Percentiles rank a stretch among this genome's conserved stretches.
These are phyloP conservation scores for Nemurella pictetii DNA, from an alignment of 2,888 invertebrate species.

Conservation along the genomic window DNA sequence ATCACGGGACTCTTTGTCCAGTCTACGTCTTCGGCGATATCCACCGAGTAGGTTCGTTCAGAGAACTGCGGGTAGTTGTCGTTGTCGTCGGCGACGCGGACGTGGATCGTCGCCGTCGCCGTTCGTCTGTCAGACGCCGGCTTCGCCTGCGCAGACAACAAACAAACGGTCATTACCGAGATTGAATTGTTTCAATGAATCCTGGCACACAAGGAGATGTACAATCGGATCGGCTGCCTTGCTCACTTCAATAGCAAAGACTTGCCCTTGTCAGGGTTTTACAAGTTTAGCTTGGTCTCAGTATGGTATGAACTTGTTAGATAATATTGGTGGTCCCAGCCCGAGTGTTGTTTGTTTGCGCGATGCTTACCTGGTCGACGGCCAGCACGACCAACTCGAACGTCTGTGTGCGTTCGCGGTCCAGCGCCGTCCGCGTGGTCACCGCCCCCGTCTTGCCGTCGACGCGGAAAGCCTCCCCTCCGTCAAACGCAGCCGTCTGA, in stretches of 20 bases:
- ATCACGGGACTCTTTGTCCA: slow-evolving; percentile 83
- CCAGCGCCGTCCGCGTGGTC: slow-evolving; percentile 76
- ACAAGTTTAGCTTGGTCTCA: too few species aligned
- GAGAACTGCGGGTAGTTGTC: slow-evolving; percentile 94
- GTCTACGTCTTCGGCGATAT: slow-evolving; percentile 86
- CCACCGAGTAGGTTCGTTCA: slow-evolving; percentile 84
- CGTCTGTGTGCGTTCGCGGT: slow-evolving; percentile 83
- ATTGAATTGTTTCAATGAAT: too few species aligned
- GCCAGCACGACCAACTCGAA: slow-evolving; percentile 86
- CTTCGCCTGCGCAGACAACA: neutral
- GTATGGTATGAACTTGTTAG: too few species aligned
- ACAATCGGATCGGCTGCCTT: too few species aligned
- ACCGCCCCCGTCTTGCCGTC: slow-evolving; percentile 85
- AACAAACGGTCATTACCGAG: neutral
- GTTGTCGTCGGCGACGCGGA: slow-evolving; percentile 84
- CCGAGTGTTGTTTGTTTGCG: too few species aligned
- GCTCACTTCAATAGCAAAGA: too few species aligned
- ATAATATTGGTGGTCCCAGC: too few species aligned
- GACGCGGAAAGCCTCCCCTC: slow-evolving; percentile 76
- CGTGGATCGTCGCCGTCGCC: slow-evolving; percentile 80
- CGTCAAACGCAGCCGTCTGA: slow-evolving; percentile 56
- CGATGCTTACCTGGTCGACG: slow-evolving; percentile 67
- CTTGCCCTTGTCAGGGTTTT: too few species aligned
- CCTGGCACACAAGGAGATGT: too few species aligned
- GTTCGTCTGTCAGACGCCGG: slow-evolving; percentile 77